Evolutionary conservation across 1,140 invertebrate genomes (phyloP).

Genomic region (Acyrthosiphon pisum): DNA sequence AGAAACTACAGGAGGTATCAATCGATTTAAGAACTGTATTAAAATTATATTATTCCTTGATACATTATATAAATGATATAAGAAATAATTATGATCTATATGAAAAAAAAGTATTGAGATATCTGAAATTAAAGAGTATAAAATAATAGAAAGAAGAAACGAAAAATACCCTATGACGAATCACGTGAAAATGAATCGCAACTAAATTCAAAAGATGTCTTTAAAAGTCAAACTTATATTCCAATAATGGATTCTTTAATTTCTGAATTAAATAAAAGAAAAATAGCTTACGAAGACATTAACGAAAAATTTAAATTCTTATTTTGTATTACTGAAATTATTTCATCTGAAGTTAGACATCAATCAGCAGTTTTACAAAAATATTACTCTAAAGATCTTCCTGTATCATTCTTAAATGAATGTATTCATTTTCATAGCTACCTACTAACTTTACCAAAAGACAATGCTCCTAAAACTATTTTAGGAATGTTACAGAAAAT

Average conservation of each 20-base stretch:
- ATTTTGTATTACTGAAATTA: not conserved
- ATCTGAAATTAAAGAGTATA: slow-evolving; percentile 39
- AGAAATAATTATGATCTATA: slow-evolving; percentile 38
- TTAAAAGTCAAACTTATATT: slow-evolving; percentile 27
- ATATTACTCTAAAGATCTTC: slow-evolving; percentile 38
- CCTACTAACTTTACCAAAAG: too few species aligned
- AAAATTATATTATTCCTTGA: slow-evolving; percentile 40
- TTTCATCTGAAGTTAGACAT: slow-evolving; percentile 18
- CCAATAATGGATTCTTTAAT: slow-evolving; percentile 30
- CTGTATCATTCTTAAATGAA: not conserved
- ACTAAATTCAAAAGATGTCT: slow-evolving; percentile 21
- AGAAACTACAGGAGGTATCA: slow-evolving; percentile 51
- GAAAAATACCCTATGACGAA: slow-evolving; percentile 35
- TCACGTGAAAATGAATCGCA: slow-evolving; percentile 16
- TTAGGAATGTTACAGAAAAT: too few species aligned
- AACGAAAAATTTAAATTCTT: slow-evolving; percentile 29
- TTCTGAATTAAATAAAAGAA: slow-evolving; percentile 32
- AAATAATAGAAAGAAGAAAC: slow-evolving; percentile 3
- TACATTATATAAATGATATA: slow-evolving; percentile 28
- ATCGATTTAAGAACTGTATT: slow-evolving; percentile 20
- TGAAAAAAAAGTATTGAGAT: slow-evolving; percentile 19
- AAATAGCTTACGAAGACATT: slow-evolving; percentile 26
- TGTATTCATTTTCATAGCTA: too few species aligned
- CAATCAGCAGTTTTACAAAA: slow-evolving; percentile 28
- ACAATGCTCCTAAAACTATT: too few species aligned